These are phyloP conservation scores for Argopecten irradians DNA, from an alignment of 1,140 invertebrate species.

Conservation along the genomic window DNA sequence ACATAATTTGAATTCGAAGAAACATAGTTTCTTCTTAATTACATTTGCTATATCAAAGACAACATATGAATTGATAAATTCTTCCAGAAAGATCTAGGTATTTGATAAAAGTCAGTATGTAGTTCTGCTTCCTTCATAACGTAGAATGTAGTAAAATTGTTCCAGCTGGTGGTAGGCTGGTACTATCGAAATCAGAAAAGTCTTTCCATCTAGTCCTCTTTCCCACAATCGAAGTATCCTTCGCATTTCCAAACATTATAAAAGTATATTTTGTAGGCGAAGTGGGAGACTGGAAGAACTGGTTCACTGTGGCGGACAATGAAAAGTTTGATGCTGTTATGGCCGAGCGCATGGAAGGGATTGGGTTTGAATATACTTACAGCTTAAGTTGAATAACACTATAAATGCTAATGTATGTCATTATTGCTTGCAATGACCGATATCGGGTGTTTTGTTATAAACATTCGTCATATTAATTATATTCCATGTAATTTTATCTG, in stretches of 20 bases:
- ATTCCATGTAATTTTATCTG: no score
- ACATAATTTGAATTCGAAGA: neutral
- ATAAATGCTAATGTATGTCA: no score
- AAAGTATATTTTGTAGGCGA: constrained; percentile 63
- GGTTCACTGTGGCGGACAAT: constrained; percentile 75
- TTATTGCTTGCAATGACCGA: no score
- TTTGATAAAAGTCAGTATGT: no score
- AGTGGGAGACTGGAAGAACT: constrained; percentile 79
- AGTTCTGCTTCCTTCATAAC: no score
- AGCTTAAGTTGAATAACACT: neutral
- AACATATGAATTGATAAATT: no score
- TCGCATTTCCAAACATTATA: neutral
- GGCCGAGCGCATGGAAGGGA: constrained; percentile 56
- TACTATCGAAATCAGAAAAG: neutral
- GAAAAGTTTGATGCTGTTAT: constrained; percentile 72
- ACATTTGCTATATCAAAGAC: no score
- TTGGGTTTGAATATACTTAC: constrained; percentile 35
- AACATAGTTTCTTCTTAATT: no score
- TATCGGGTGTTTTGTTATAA: no score
- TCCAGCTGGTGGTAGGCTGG: neutral
- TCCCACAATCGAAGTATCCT: constrained; percentile 24
- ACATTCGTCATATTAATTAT: no score
- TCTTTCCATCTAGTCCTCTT: neutral
- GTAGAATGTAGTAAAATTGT: neutral
- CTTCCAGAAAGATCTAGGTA: no score